Conservation (phyloP, 2,797 vertebrate genomes). For the Oreochromis grahami region DNA sequence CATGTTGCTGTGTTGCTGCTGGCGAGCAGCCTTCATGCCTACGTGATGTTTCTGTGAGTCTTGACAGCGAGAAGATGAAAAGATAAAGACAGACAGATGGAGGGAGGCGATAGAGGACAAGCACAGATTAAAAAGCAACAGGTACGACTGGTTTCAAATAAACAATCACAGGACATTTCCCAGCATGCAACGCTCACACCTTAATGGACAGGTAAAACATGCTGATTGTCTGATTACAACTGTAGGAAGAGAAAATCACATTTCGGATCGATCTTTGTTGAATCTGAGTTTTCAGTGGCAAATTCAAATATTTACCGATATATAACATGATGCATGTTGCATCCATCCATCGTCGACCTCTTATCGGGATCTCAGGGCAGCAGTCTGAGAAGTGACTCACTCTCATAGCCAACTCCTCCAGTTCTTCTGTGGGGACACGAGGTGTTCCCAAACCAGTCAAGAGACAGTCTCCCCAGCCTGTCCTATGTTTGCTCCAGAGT, state of each 20-base stretch:
- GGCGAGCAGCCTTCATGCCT: constrained; percentile 41
- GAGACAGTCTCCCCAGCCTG: background rate
- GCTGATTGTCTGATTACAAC: background rate
- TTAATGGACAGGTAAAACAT: background rate
- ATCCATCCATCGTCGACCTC: background rate
- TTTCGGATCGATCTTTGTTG: background rate
- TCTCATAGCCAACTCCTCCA: background rate
- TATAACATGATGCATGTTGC: background rate
- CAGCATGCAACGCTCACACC: background rate
- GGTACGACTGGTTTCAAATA: constrained; percentile 55
- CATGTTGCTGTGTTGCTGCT: constrained; percentile 4
- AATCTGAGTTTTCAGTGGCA: background rate
- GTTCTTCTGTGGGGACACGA: background rate
- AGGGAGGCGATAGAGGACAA: constrained; percentile 4
- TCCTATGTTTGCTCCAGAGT: background rate
- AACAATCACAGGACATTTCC: constrained; percentile 29
- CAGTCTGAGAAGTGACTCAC: background rate
- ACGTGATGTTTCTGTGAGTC: constrained; percentile 59
- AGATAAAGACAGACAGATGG: constrained; percentile 24
- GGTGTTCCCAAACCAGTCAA: background rate
- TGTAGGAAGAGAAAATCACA: background rate
- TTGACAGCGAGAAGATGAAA: constrained; percentile 22
- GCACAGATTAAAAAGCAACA: constrained; percentile 51
- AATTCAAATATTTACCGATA: background rate
- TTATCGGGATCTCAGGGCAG: background rate